These are phyloP conservation scores for Zaprionus africanus DNA, from an alignment of 1,140 invertebrate species.

Conservation along the genomic window DNA sequence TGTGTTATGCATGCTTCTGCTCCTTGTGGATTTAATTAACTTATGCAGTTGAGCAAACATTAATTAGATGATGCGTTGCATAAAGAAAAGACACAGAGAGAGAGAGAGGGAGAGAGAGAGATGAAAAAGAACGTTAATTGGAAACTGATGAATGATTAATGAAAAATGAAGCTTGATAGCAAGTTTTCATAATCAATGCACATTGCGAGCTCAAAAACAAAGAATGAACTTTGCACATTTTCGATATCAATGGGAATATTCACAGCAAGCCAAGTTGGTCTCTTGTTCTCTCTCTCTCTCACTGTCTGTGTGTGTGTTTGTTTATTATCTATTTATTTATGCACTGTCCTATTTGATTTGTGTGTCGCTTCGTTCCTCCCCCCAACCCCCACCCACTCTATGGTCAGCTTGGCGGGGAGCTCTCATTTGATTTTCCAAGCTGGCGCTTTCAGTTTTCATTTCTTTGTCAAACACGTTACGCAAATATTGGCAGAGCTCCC, in stretches of 20 bases:
- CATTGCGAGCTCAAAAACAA: neutral
- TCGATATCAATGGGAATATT: no score
- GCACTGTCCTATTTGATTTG: conserved; percentile 39
- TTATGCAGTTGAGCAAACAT: neutral
- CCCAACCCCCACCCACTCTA: neutral
- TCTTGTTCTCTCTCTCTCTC: neutral
- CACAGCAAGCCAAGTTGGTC: no score
- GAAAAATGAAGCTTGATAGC: neutral
- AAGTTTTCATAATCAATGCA: neutral
- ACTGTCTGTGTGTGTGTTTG: neutral
- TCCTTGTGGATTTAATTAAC: neutral
- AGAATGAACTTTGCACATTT: neutral
- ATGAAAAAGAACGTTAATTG: no score
- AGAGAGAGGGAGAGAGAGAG: neutral
- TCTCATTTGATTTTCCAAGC: conserved; percentile 82
- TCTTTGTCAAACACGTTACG: conserved; percentile 83
- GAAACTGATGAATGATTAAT: conserved; percentile 22
- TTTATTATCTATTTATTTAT: conserved; percentile 33
- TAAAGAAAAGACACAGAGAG: no score
- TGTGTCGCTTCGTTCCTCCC: neutral
- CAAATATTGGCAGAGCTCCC: conserved; percentile 81
- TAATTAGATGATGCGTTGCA: neutral
- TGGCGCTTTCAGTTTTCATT: conserved; percentile 82
- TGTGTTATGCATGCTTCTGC: neutral
- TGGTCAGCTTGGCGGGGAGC: neutral